Conservation (phyloP, 2,797 vertebrate genomes). For the Limosa lapponica region DNA sequence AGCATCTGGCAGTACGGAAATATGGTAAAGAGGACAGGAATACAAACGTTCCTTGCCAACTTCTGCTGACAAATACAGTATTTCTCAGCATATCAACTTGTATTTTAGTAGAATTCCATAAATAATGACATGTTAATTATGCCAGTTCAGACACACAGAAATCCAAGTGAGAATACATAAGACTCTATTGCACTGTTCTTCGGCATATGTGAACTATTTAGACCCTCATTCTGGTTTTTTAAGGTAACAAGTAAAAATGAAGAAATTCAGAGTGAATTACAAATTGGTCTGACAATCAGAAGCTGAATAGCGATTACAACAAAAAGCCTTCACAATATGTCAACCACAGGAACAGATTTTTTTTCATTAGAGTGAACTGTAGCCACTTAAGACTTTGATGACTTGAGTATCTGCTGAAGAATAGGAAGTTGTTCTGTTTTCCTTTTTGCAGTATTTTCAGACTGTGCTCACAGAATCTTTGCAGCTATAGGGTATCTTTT, state of each 20-base stretch:
- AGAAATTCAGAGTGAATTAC: background rate
- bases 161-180: background rate
- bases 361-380: background rate
- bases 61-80: background rate
- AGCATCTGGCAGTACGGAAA: conserved; percentile 6
- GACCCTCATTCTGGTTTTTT: background rate
- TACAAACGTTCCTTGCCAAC: background rate
- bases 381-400: background rate
- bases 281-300: background rate
- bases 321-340: background rate
- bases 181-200: background rate
- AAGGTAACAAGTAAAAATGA: background rate
- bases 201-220: background rate
- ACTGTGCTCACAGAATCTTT: background rate
- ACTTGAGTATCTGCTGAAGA: background rate
- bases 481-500: background rate
- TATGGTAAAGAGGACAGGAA: background rate
- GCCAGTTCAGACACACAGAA: background rate
- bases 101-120: background rate
- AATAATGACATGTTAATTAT: background rate
- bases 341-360: background rate
- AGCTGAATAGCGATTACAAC: background rate
- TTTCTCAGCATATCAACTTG: background rate
- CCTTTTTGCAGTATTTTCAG: background rate
- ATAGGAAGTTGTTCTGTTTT: background rate